Conservation (phyloP, 2,113 vertebrate species). For the Neolamprologus fasciatus region DNA sequence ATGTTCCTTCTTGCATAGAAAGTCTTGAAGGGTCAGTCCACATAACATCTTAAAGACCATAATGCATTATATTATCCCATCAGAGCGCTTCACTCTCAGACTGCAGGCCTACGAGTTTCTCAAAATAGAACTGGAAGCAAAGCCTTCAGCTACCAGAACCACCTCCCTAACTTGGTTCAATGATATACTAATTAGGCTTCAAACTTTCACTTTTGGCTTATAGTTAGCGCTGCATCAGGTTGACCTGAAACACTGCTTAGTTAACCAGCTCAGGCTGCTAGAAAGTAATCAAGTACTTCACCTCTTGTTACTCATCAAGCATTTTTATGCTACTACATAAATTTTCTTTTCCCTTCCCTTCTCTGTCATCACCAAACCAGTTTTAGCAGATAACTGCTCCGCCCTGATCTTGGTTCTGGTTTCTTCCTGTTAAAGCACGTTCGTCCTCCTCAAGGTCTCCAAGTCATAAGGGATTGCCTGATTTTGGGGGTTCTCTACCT, state of each 20-base stretch:
- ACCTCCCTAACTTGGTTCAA: background rate
- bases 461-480: background rate
- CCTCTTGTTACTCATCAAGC: background rate
- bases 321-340: background rate
- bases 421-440: background rate
- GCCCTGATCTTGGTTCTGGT: background rate
- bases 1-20: background rate
- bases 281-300: background rate
- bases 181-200: background rate
- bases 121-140: background rate
- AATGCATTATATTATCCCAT: background rate
- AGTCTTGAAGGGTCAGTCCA: background rate
- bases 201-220: background rate
- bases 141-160: background rate
- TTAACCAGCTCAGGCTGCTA: background rate
- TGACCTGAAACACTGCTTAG: background rate
- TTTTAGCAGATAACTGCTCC: background rate
- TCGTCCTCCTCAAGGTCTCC: rapidly evolving
- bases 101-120: background rate
- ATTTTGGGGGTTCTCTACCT: background rate
- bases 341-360: background rate
- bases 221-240: background rate
- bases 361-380: background rate
- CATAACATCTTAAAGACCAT: background rate
- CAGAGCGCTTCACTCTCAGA: background rate